These are phyloP conservation scores for Mirounga angustirostris DNA, from an alignment of 2,113 vertebrate species.

Conservation along the genomic window DNA sequence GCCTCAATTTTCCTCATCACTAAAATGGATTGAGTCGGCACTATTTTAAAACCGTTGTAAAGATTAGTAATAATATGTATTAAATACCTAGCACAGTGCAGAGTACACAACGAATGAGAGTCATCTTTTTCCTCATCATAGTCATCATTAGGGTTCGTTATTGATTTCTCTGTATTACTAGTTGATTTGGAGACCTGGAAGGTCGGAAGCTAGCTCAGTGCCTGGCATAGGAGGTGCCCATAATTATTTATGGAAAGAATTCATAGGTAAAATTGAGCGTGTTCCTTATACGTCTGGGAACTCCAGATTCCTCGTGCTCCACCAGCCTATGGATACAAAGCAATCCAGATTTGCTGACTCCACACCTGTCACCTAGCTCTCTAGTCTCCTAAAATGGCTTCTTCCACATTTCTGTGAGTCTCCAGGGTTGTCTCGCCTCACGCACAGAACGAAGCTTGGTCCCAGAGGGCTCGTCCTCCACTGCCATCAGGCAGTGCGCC, in stretches of 20 bases:
- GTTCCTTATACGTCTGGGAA: background rate
- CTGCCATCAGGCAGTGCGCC: background rate
- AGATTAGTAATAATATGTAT: background rate
- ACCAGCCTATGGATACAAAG: background rate
- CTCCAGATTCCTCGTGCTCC: background rate
- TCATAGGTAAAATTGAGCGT: background rate
- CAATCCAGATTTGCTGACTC: background rate
- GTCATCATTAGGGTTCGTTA: background rate
- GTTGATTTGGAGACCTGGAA: background rate
- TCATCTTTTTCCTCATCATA: background rate
- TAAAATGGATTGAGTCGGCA: background rate
- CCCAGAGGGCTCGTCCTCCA: background rate
- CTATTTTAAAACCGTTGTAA: background rate
- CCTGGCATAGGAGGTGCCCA: background rate
- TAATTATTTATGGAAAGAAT: background rate
- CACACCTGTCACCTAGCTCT: background rate
- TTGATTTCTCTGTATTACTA: background rate
- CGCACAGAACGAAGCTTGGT: background rate
- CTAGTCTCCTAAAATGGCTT: background rate
- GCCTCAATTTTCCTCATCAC: slow-evolving; percentile 5
- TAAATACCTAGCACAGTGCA: background rate
- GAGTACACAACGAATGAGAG: background rate
- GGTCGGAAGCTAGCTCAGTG: background rate
- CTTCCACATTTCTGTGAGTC: background rate
- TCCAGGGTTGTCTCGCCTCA: background rate